phyloP scores from a whole-genome alignment of 2,797 vertebrate species.

The Ptychadena robeensis region DNA sequence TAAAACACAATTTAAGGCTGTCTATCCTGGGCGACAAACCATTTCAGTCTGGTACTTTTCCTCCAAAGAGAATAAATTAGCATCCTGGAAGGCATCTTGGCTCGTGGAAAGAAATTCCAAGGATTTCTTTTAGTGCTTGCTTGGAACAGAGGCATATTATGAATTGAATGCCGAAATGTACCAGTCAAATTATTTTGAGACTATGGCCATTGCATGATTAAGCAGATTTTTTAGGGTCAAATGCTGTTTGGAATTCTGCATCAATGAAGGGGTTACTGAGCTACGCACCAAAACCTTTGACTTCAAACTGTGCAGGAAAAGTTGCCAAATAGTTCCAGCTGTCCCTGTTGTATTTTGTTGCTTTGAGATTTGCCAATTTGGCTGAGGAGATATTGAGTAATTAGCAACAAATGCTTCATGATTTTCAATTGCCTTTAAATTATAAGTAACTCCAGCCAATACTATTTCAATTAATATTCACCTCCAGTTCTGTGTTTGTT shows the following conservation, averaged over 20 bases:
- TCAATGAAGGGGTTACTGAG: conserved; percentile 46
- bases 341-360: conserved; percentile 52
- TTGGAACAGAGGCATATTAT: background rate
- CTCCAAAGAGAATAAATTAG: background rate
- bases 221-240: conserved; percentile 11
- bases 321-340: conserved; percentile 54
- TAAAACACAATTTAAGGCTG: background rate
- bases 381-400: conserved; percentile 45
- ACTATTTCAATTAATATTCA: conserved; percentile 27
- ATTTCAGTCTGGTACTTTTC: background rate
- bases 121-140: background rate
- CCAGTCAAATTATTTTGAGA: background rate
- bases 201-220: background rate
- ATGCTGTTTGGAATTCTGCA: conserved; percentile 3
- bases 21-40: background rate
- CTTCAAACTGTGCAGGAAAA: conserved; percentile 51
- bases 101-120: background rate
- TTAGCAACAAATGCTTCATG: conserved; percentile 58
- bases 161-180: background rate
- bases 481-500: background rate
- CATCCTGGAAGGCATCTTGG: background rate
- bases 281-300: conserved; percentile 42
- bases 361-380: conserved; percentile 56
- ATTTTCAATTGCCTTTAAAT: conserved; percentile 54
- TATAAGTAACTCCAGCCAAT: conserved; percentile 29